Evolutionary conservation across 2,888 invertebrate genomes (phyloP).

Genomic region (Limnephilus auricula): DNA sequence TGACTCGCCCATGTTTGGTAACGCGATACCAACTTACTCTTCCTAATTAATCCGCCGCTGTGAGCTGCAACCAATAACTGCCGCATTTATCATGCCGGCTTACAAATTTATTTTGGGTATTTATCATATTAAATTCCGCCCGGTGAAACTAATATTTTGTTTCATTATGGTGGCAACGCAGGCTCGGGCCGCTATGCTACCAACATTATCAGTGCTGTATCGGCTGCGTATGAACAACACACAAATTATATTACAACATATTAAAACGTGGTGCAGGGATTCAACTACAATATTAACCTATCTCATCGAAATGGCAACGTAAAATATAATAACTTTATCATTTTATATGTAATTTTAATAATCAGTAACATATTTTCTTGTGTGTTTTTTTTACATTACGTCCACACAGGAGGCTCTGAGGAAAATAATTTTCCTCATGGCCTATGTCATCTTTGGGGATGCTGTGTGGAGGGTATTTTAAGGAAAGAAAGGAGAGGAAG

Average conservation of each 20-base stretch:
- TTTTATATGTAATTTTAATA: too few species aligned
- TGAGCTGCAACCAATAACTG: slow-evolving; percentile 22
- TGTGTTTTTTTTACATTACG: too few species aligned
- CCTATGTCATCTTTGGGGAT: too few species aligned
- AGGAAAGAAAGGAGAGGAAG: too few species aligned
- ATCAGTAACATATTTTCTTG: too few species aligned
- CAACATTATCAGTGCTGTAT: neutral
- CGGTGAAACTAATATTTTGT: neutral
- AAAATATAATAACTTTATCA: neutral
- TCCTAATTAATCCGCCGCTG: slow-evolving; percentile 51
- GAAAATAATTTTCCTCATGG: too few species aligned
- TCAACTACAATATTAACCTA: neutral
- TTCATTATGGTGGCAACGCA: slow-evolving; percentile 1
- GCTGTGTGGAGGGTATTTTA: too few species aligned
- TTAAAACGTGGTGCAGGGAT: neutral
- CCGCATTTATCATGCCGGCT: slow-evolving; percentile 12
- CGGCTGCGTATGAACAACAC: neutral
- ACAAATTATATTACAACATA: neutral
- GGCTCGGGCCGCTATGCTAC: neutral
- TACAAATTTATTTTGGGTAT: slow-evolving; percentile 25
- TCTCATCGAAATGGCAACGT: neutral
- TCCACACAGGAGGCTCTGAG: too few species aligned
- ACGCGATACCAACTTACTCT: slow-evolving; percentile 49
- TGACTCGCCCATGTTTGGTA: slow-evolving; percentile 47
- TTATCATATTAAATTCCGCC: slow-evolving; percentile 13